Evolutionary conservation across 2,888 invertebrate genomes (phyloP).

Genomic region (Macaria notata): DNA sequence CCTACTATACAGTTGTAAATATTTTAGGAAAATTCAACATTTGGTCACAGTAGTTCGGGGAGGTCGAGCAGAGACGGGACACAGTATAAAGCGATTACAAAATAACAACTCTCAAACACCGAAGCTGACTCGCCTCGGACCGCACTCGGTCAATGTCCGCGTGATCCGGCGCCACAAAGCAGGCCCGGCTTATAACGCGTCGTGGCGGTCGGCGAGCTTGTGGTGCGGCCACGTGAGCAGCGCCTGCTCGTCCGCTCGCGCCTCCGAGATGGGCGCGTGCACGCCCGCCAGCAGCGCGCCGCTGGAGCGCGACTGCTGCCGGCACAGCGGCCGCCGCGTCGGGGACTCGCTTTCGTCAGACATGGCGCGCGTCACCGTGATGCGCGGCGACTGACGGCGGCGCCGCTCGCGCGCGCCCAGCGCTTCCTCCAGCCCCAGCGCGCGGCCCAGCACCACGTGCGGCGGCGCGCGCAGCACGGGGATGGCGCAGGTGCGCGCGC

Average conservation of each 20-base stretch:
- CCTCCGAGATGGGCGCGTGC: slow-evolving; percentile 66
- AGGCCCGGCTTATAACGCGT: slow-evolving; percentile 71
- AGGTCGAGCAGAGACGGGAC: slow-evolving; percentile 58
- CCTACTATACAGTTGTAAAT: slow-evolving; percentile 67
- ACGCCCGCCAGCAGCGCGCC: slow-evolving; percentile 74
- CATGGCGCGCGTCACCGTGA: slow-evolving; percentile 87
- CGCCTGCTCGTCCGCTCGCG: slow-evolving; percentile 72
- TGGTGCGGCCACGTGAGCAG: slow-evolving; percentile 82
- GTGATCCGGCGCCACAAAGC: slow-evolving; percentile 48
- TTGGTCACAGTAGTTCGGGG: slow-evolving; percentile 64
- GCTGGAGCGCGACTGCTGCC: slow-evolving; percentile 75
- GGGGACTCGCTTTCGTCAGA: slow-evolving; percentile 87
- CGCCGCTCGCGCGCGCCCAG: slow-evolving; percentile 55
- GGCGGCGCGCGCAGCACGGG: slow-evolving; percentile 79
- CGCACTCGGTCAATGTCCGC: slow-evolving; percentile 70
- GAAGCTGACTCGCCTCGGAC: slow-evolving; percentile 61
- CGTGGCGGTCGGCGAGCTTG: slow-evolving; percentile 52
- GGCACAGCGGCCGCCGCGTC: slow-evolving; percentile 72
- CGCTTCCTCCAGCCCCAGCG: slow-evolving; percentile 79
- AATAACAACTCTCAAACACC: slow-evolving; percentile 58
- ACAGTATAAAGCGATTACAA: slow-evolving; percentile 61
- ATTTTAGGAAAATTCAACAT: slow-evolving; percentile 60
- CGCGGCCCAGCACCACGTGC: slow-evolving; percentile 83
- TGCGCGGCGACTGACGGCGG: slow-evolving; percentile 84
- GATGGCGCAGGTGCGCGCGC: slow-evolving; percentile 67